These are phyloP conservation scores for Geotrypetes seraphini DNA, from an alignment of 2,797 vertebrate genomes.

Conservation along the genomic window DNA sequence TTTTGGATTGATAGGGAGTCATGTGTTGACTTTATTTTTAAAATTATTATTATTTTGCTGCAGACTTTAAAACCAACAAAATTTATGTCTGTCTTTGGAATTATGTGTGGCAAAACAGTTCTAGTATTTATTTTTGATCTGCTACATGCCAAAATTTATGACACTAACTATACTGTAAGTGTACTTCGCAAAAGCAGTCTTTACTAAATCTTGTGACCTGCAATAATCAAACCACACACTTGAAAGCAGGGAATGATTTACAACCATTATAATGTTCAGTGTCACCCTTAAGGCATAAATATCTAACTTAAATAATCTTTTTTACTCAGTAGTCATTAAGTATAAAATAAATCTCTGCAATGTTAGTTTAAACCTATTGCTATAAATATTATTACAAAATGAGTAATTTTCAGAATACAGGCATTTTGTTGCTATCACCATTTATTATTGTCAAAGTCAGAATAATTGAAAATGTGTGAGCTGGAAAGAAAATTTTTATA, in stretches of 20 bases:
- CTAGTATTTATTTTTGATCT: constrained; percentile 1
- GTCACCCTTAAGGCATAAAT: constrained; percentile 6
- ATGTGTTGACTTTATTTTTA: no score
- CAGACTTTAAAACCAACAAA: no score
- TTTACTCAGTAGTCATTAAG: constrained; percentile 5
- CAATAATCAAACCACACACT: constrained; percentile 5
- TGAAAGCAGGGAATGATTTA: constrained; percentile 6
- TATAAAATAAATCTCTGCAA: constrained; percentile 16
- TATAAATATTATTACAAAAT: no score
- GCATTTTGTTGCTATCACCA: no score
- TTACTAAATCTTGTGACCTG: constrained; percentile 1
- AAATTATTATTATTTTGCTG: no score
- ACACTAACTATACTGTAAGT: not conserved
- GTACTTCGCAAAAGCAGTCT: not conserved
- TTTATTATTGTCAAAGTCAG: no score
- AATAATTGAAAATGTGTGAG: no score
- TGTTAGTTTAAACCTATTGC: not conserved
- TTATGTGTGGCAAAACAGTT: no score
- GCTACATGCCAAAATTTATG: not conserved
- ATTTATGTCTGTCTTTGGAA: no score
- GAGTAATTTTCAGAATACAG: no score
- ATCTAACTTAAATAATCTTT: constrained; percentile 14
- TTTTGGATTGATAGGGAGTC: no score
- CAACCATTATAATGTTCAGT: constrained; percentile 3
- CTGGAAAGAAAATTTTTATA: no score